Evolutionary conservation across 2,113 vertebrate species (phyloP).

Genomic region (Campylorhamphus procurvoides): DNA sequence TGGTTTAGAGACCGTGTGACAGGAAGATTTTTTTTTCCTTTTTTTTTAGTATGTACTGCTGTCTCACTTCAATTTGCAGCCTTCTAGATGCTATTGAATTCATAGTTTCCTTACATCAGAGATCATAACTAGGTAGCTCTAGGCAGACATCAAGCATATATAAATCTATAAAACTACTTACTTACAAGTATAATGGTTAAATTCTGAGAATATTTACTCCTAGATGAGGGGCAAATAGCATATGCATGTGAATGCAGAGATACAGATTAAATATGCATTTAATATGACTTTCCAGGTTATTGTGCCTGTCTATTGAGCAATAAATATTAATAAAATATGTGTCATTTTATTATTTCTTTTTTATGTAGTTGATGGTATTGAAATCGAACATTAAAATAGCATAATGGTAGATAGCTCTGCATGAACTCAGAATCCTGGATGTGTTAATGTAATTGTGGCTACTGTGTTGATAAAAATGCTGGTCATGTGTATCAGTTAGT

Average conservation of each 20-base stretch:
- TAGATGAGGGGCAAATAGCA: neutral
- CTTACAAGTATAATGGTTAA: neutral
- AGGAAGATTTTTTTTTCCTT: neutral
- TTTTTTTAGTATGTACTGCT: neutral
- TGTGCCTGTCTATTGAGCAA: neutral
- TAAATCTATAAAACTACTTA: neutral
- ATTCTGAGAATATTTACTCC: neutral
- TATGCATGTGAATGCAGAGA: neutral
- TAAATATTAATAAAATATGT: neutral
- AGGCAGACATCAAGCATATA: neutral
- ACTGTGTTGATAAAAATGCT: neutral
- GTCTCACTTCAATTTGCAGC: neutral
- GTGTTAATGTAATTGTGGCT: neutral
- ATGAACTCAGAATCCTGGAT: neutral
- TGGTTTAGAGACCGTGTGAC: neutral
- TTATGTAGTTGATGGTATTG: neutral
- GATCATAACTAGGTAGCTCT: neutral
- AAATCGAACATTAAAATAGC: neutral
- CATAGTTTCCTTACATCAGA: neutral
- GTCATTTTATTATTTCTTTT: neutral
- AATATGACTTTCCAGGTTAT: neutral
- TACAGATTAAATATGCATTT: neutral
- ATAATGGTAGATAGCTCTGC: neutral
- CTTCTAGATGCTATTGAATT: neutral
- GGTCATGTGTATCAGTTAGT: neutral